Evolutionary conservation across 2,888 invertebrate species (phyloP), one percentile per base, ranked within the genome.

Genomic region (Apamea epomidion): DNA sequence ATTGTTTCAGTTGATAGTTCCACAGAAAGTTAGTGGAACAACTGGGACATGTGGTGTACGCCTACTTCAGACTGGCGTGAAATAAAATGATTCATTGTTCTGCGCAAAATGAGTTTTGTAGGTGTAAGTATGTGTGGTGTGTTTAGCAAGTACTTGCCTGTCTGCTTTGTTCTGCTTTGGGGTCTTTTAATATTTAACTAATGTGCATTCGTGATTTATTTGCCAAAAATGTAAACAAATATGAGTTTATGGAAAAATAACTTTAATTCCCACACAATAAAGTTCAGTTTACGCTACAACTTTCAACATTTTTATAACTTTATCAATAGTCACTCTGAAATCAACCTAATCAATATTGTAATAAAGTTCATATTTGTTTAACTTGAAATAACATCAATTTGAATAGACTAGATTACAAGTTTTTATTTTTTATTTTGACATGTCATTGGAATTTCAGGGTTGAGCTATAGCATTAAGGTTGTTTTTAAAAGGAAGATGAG

Each of bases 1-100:
- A 87, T 82, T 87, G 87, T 88, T 83, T 73, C 73, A 68, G 84
- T 88, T 88, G 80, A 86, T 83, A 87, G 84, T 88, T 89, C 65
- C 72, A 82, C 76, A 73, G 77, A 81, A 89, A 87, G 78, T 83
- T 86, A 10, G 68, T 54, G 42, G 45, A 48, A 10, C 65, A 84
- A 80, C 60, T 65, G 29, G 70, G 60, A 84, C 82, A 83, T 67
- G 73, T 62, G 77, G 74, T 64, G 8, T n/a, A 51, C 65, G 84
- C 70, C 73, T 68, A n/a, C 60, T 64, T n/a, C 18, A 8, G 73
- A 42, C 74, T 21, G 14, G 25, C 16, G 72, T 62, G 72, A 67
- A 85, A 71, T 74, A 76, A 84, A 88, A 71, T 76, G 62, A 80
- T 58, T 73, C 69, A 85, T 80, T 85, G 81, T 85, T 69, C 74